Conservation (phyloP, 2,113 vertebrate genomes). For the Nothobranchius furzeri region DNA sequence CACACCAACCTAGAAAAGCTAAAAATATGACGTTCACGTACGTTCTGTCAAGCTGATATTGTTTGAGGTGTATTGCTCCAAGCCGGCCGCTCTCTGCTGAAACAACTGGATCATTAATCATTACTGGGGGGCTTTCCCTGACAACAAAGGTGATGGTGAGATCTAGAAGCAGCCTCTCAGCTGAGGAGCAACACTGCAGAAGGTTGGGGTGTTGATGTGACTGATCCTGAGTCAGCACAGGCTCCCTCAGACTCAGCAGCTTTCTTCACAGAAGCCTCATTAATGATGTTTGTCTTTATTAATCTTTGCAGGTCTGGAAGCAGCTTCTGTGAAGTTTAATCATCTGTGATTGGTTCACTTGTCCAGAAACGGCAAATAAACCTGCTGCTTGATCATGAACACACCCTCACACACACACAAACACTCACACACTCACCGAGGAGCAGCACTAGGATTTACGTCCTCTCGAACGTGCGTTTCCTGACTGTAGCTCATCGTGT, state of each 20-base stretch:
- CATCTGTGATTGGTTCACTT: too few relatives aligned
- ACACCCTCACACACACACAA: too few relatives aligned
- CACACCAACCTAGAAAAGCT: not conserved
- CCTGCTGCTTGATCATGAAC: too few relatives aligned
- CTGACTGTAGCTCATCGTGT: slow-evolving; percentile 9
- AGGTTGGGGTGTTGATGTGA: not conserved
- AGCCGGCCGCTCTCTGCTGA: not conserved
- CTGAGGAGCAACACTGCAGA: not conserved
- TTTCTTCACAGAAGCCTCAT: too few relatives aligned
- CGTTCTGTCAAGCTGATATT: not conserved
- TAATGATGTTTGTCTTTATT: too few relatives aligned
- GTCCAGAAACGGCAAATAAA: too few relatives aligned
- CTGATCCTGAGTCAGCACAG: too few relatives aligned
- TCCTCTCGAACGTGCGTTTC: slow-evolving; percentile 5
- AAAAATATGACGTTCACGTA: not conserved
- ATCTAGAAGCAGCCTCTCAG: not conserved
- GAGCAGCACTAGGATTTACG: slow-evolving; percentile 8
- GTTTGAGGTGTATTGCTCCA: not conserved
- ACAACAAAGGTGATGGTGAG: not conserved
- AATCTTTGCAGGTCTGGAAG: too few relatives aligned
- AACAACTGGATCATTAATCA: slow-evolving; percentile 6
- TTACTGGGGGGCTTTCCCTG: not conserved
- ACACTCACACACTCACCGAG: too few relatives aligned
- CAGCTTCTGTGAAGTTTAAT: too few relatives aligned
- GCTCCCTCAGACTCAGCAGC: too few relatives aligned